Conservation (phyloP, 2,797 vertebrate species). For the Platalea minor region DNA sequence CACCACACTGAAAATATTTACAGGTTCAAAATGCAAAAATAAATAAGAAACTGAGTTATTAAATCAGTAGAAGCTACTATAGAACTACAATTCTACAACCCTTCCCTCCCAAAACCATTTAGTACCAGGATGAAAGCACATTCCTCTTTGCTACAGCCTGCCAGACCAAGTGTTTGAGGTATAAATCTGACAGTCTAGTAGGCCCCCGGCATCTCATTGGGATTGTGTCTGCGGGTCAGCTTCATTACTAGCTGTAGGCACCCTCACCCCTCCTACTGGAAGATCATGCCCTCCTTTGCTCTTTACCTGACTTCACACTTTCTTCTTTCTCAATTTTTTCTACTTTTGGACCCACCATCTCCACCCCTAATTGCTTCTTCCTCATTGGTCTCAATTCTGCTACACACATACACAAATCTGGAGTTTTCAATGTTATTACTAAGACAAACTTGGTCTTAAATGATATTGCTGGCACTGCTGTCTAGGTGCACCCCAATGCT, state of each 20-base stretch:
- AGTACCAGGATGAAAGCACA: neutral
- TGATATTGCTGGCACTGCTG: neutral
- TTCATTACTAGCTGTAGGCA: neutral
- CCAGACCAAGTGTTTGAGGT: neutral
- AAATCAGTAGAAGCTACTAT: neutral
- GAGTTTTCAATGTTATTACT: neutral
- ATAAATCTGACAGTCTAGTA: neutral
- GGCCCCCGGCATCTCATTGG: fast-evolving
- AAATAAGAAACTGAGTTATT: neutral
- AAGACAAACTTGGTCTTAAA: neutral
- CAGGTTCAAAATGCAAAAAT: neutral
- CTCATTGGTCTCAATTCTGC: neutral
- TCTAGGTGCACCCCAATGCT: neutral
- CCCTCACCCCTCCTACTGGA: neutral
- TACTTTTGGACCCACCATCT: neutral
- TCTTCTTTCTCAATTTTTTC: neutral
- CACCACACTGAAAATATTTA: neutral
- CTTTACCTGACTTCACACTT: neutral
- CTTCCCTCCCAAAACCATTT: neutral
- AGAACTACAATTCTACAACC: neutral
- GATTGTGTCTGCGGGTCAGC: neutral
- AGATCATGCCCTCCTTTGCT: neutral
- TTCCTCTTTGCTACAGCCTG: neutral
- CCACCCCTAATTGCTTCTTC: neutral
- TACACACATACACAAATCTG: fast-evolving